Base-by-base conservation (phyloP, 2,113 vertebrate species). In the Rattus rattus region DNA sequence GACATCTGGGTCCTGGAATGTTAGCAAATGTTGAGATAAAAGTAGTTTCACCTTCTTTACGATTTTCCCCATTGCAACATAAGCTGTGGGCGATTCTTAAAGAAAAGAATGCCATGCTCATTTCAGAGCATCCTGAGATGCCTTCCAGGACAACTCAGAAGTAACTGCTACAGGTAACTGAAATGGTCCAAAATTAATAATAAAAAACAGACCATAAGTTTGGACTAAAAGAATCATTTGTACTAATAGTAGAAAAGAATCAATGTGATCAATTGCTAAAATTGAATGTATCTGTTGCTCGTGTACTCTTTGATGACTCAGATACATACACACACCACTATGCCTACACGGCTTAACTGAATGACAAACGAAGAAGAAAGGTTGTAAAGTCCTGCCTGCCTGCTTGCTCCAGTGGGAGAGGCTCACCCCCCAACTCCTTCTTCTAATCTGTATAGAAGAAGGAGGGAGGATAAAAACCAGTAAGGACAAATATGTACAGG, bases 61-160 rank as follows among this genome's bases (percentile, higher is more conserved):
- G 88, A 92, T 16, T 43, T 4, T 96, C 87, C 87, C 24, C 79
- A 95, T 88, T 75, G 94, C 72, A 90, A 95, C 59, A 77, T 83
- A 54, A 95, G 33, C 65, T 90, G 33, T 87, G 26, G 17, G 88
- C 10, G 88, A 72, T 52, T 79, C 47, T 43, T 91, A 65, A 93
- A 77, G 76, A 59, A 88, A 86, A 47, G 52, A 69, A 94, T 80
- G 33, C 22, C 10, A 65, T 30, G 67, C 77, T 14, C 30, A 49
- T 59, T 73, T 89, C 56, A 92, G 49, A 89, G 47, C 89, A 89
- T 80, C 17, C 65, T 96, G 65, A 92, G 94, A 94, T 59, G 89
- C 9, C 89, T 76, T 87, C 72, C 56, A 94, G 43, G 63, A 43
- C 36, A 91, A 65, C 36, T 75, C 30, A 63, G 76, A 84, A 94